Percentiles rank a stretch among this genome's conserved stretches.
Evolutionary conservation across 1,140 invertebrate species (phyloP).

Genomic region (Temnothorax nylanderi): DNA sequence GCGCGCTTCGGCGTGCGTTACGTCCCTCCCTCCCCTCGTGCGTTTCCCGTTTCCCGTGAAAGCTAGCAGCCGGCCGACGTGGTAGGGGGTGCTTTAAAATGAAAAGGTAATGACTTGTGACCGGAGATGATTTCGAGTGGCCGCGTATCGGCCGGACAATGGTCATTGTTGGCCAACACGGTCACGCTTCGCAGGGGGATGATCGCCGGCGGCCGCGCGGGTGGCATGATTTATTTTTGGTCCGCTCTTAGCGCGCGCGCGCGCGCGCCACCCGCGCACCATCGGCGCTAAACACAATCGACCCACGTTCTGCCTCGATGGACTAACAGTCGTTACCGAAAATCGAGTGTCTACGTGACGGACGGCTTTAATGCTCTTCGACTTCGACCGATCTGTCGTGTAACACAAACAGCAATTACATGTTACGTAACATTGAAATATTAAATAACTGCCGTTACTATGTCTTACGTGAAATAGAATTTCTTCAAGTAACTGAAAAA

Average conservation of each 20-base stretch:
- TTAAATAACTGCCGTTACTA: neutral
- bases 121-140: conserved; percentile 82
- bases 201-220: conserved; percentile 69
- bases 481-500: neutral
- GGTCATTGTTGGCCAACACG: conserved; percentile 83
- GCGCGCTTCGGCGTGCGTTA: conserved; percentile 11
- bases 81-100: conserved; percentile 79
- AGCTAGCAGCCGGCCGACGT: conserved; percentile 47
- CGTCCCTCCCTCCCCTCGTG: conserved; percentile 20
- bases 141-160: conserved; percentile 75
- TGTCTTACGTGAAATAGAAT: neutral
- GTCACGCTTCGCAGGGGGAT: conserved; percentile 79
- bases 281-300: conserved; percentile 61
- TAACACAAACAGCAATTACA: neutral
- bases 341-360: conserved; percentile 35
- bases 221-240: conserved; percentile 79
- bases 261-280: conserved; percentile 56
- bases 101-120: conserved; percentile 85
- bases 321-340: conserved; percentile 62
- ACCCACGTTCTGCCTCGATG: conserved; percentile 63
- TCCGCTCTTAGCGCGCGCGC: conserved; percentile 23
- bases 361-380: conserved; percentile 1
- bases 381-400: neutral
- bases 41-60: conserved; percentile 39
- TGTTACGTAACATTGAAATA: neutral